Evolutionary conservation across 2,888 invertebrate genomes (phyloP).

Genomic region (Agrochola lychnidis): DNA sequence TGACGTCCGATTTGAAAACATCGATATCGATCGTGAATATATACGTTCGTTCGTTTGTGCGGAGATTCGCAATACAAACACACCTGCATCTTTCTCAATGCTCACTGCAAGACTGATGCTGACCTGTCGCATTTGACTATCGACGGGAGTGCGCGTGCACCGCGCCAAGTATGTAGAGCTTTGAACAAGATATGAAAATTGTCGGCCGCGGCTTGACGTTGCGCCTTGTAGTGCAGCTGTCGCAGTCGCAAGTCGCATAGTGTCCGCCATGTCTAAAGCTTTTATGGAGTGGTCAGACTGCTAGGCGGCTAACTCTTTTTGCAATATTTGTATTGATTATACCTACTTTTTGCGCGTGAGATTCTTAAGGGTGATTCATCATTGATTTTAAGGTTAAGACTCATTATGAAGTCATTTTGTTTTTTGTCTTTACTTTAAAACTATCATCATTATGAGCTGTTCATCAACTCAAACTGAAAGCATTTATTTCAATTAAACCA

Average conservation of each 20-base stretch:
- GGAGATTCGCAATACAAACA: too few relatives aligned
- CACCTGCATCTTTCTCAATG: too few relatives aligned
- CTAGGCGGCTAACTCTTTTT: slow-evolving; percentile 23
- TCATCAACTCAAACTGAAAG: too few relatives aligned
- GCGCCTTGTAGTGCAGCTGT: not conserved
- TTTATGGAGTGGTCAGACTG: slow-evolving; percentile 39
- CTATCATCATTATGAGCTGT: not conserved
- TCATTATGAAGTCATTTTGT: not conserved
- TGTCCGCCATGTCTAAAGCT: not conserved
- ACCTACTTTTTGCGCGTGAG: slow-evolving; percentile 1
- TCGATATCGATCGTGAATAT: too few relatives aligned
- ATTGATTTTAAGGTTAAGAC: slow-evolving; percentile 3
- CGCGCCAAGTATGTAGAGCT: too few relatives aligned
- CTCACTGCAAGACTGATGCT: too few relatives aligned
- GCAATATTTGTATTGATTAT: slow-evolving; percentile 19
- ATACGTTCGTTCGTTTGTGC: too few relatives aligned
- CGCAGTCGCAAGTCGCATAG: too few relatives aligned
- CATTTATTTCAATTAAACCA: too few relatives aligned
- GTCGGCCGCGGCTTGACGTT: not conserved
- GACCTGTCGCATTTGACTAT: too few relatives aligned
- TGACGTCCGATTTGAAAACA: too few relatives aligned
- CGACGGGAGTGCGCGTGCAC: not conserved
- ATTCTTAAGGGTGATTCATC: slow-evolving; percentile 17
- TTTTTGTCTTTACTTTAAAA: not conserved
- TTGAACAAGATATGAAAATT: too few relatives aligned